phyloP scores from a whole-genome alignment of 2,888 invertebrate species.

The Odontocerum albicorne region DNA sequence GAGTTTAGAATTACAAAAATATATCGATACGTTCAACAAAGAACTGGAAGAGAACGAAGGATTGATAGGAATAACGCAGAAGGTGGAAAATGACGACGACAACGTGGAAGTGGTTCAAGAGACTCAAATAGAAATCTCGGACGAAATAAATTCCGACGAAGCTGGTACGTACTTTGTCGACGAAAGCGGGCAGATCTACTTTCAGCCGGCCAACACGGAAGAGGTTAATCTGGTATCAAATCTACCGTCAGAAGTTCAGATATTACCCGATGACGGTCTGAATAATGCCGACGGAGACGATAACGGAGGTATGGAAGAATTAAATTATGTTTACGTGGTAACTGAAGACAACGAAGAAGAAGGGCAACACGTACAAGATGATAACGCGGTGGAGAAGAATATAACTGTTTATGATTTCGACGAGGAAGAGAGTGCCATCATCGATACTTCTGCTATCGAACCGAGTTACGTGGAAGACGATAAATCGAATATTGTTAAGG shows the following conservation, averaged over 20 bases:
- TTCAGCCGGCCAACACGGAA: slow-evolving; percentile 23
- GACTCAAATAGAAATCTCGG: too few relatives aligned
- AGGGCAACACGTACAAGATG: slow-evolving; percentile 4
- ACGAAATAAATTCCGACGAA: too few relatives aligned
- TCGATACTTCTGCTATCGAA: slow-evolving; percentile 64
- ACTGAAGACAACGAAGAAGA: slow-evolving; percentile 12
- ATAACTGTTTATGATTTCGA: slow-evolving; percentile 64
- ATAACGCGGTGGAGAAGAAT: slow-evolving; percentile 40
- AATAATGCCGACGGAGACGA: not conserved
- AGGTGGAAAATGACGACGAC: not conserved
- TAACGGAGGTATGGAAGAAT: slow-evolving; percentile 13
- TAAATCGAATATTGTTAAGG: slow-evolving; percentile 64
- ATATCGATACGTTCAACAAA: slow-evolving; percentile 41
- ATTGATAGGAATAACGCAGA: slow-evolving; percentile 16
- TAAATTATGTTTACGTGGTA: slow-evolving; percentile 27
- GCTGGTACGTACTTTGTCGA: slow-evolving; percentile 33
- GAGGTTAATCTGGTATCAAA: not conserved
- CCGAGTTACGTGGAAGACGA: slow-evolving; percentile 41
- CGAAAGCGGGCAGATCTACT: slow-evolving; percentile 34
- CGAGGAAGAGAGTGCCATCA: slow-evolving; percentile 48
- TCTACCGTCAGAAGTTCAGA: not conserved
- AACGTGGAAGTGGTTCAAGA: not conserved
- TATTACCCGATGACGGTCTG: not conserved
- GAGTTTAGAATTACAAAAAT: slow-evolving; percentile 40
- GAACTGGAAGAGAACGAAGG: slow-evolving; percentile 46